Percentiles rank a stretch among this genome's conserved stretches.
These are phyloP conservation scores for Sussaba pulchella DNA, from an alignment of 2,888 invertebrate genomes.

Conservation along the genomic window DNA sequence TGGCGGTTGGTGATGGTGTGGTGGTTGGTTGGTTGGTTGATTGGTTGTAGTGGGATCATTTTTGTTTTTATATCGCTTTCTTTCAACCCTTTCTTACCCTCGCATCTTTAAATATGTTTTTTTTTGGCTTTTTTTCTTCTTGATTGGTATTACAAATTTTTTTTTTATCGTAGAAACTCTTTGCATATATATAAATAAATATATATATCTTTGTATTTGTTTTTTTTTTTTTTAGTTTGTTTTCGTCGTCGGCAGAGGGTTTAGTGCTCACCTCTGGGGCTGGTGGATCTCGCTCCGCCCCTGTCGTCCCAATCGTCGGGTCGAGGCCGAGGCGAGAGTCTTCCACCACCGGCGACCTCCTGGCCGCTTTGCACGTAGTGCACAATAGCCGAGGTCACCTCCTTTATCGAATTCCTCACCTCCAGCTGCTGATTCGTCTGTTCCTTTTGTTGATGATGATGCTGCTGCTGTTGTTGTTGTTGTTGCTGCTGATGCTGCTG, in stretches of 20 bases:
- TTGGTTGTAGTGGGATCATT: constrained; percentile 73
- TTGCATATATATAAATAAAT: constrained; percentile 39
- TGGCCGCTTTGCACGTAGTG: constrained; percentile 91
- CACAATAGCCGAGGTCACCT: constrained; percentile 96
- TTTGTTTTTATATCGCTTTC: constrained; percentile 59
- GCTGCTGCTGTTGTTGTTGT: constrained; percentile 65
- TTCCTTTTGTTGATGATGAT: constrained; percentile 77
- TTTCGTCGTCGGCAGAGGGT: constrained; percentile 67
- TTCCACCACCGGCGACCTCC: constrained; percentile 82
- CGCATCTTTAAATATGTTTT: constrained; percentile 42
- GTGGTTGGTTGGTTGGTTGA: constrained; percentile 74
- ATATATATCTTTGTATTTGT: too few relatives aligned
- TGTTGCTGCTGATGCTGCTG: constrained; percentile 19
- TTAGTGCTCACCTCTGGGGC: constrained; percentile 84
- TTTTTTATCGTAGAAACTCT: constrained; percentile 66
- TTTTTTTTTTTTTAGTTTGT: constrained; percentile 51
- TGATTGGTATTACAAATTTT: too few relatives aligned
- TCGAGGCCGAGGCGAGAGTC: constrained; percentile 81
- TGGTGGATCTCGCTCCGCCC: constrained; percentile 82
- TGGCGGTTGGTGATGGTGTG: constrained; percentile 79
- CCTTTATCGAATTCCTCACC: constrained; percentile 91
- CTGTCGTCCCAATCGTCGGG: constrained; percentile 78
- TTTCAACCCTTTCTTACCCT: constrained; percentile 61
- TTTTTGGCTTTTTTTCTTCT: too few relatives aligned
- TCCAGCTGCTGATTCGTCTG: constrained; percentile 83